Evolutionary conservation across 2,113 vertebrate species (phyloP).

Genomic region (Bambusicola thoracicus): DNA sequence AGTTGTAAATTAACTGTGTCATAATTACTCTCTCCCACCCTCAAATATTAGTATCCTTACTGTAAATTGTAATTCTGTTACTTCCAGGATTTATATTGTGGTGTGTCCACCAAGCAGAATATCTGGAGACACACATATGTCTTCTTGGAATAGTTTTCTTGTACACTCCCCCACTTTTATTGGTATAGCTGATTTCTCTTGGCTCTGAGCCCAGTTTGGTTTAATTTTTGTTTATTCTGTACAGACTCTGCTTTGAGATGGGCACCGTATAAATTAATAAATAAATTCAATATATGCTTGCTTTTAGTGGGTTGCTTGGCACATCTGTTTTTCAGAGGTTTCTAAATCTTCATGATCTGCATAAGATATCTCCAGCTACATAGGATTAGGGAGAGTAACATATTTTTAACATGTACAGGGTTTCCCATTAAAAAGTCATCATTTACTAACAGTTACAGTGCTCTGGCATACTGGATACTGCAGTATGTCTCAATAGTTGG

Average conservation of each 20-base stretch:
- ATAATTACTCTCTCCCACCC: neutral
- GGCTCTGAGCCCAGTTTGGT: slow-evolving; percentile 39
- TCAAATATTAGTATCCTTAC: slow-evolving; percentile 1
- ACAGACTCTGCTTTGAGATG: slow-evolving; percentile 37
- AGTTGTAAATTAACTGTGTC: slow-evolving; percentile 54
- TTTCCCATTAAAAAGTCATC: slow-evolving; percentile 17
- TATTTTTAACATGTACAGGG: slow-evolving; percentile 43
- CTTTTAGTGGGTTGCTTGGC: slow-evolving; percentile 17
- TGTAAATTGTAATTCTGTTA: slow-evolving; percentile 6
- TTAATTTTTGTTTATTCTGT: slow-evolving; percentile 67
- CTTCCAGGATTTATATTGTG: neutral
- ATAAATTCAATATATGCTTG: slow-evolving; percentile 42
- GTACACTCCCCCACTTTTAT: neutral
- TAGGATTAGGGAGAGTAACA: slow-evolving; percentile 12
- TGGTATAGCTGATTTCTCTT: slow-evolving; percentile 1
- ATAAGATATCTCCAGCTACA: slow-evolving; percentile 25
- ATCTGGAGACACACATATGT: neutral
- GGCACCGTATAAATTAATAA: slow-evolving; percentile 60
- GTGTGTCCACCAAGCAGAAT: neutral
- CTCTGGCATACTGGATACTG: neutral
- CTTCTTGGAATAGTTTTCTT: slow-evolving; percentile 25
- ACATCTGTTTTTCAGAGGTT: slow-evolving; percentile 44
- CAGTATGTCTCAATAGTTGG: slow-evolving; percentile 1
- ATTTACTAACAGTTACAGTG: slow-evolving; percentile 2
- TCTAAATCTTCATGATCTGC: slow-evolving; percentile 48